Evolutionary conservation across 2,888 invertebrate genomes (phyloP).

Genomic region (Antheraea yamamai): DNA sequence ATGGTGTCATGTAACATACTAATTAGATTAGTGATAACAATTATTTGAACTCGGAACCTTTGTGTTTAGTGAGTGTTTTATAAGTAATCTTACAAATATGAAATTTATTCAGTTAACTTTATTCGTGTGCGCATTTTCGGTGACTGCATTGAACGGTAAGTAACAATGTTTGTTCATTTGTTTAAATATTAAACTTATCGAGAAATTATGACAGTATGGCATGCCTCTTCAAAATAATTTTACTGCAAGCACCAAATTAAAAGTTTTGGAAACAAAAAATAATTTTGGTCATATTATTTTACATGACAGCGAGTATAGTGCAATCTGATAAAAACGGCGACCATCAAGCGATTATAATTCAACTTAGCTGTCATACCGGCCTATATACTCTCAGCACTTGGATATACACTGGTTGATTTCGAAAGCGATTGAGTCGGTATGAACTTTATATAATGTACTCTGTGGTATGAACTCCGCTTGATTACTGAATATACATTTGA

Average conservation of each 20-base stretch:
- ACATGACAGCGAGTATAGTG: too few relatives aligned
- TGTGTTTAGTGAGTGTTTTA: conserved; percentile 16
- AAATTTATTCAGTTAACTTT: conserved; percentile 7
- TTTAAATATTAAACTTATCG: conserved; percentile 35
- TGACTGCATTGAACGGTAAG: conserved; percentile 13
- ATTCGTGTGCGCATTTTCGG: conserved; percentile 16
- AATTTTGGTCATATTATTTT: too few relatives aligned
- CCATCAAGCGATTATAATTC: too few relatives aligned
- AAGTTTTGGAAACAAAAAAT: background rate
- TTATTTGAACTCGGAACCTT: background rate
- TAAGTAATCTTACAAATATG: conserved; percentile 10
- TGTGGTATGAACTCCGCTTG: too few relatives aligned
- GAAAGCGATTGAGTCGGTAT: too few relatives aligned
- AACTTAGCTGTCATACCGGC: too few relatives aligned
- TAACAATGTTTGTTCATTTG: conserved; percentile 35
- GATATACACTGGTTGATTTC: too few relatives aligned
- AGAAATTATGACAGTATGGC: background rate
- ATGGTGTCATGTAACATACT: conserved; percentile 1
- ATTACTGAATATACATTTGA: too few relatives aligned
- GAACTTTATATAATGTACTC: too few relatives aligned
- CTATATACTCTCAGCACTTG: too few relatives aligned
- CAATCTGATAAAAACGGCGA: too few relatives aligned
- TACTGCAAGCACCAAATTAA: background rate
- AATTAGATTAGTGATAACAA: conserved; percentile 10
- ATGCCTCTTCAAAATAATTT: background rate